These are phyloP conservation scores for Thunnus albacares DNA, from an alignment of 2,797 vertebrate genomes.

Conservation along the genomic window DNA sequence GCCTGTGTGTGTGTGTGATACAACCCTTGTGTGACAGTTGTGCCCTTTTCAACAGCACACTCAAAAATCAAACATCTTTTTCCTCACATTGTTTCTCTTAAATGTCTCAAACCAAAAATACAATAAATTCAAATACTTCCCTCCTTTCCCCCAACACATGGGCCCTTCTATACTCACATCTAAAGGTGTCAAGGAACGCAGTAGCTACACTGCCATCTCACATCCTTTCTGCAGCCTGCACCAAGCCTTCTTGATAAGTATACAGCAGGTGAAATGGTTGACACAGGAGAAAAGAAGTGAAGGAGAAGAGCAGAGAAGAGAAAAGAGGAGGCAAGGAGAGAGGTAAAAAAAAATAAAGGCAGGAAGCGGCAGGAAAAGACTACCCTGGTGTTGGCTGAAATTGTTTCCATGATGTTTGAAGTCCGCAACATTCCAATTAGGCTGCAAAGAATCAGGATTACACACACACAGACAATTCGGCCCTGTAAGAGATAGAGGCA, in stretches of 20 bases:
- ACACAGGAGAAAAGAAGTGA: slow-evolving; percentile 13
- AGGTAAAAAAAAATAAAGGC: slow-evolving; percentile 44
- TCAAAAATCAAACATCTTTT: slow-evolving; percentile 40
- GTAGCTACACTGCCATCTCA: slow-evolving; percentile 14
- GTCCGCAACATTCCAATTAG: slow-evolving; percentile 75
- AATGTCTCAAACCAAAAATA: slow-evolving; percentile 31
- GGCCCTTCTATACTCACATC: slow-evolving; percentile 1
- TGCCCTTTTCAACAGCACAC: slow-evolving; percentile 56
- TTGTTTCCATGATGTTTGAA: slow-evolving; percentile 65
- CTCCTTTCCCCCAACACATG: not conserved
- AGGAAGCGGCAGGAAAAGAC: slow-evolving; percentile 23
- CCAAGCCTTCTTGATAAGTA: not conserved
- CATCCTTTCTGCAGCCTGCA: slow-evolving; percentile 24
- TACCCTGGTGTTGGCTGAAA: slow-evolving; percentile 47
- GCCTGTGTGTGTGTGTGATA: not conserved
- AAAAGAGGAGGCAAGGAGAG: slow-evolving; percentile 25
- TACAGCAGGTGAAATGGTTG: slow-evolving; percentile 16
- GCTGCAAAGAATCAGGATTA: slow-evolving; percentile 69
- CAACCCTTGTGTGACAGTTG: slow-evolving; percentile 50
- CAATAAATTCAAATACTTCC: slow-evolving; percentile 20
- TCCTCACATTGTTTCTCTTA: slow-evolving; percentile 52
- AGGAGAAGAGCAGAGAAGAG: not conserved
- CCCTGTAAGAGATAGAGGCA: slow-evolving; percentile 54
- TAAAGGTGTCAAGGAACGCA: slow-evolving; percentile 17
- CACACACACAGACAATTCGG: slow-evolving; percentile 49